Percentiles rank a stretch among this genome's conserved stretches.
These are phyloP conservation scores for Cettia cetti DNA, from an alignment of 2,113 vertebrate genomes.

Conservation along the genomic window DNA sequence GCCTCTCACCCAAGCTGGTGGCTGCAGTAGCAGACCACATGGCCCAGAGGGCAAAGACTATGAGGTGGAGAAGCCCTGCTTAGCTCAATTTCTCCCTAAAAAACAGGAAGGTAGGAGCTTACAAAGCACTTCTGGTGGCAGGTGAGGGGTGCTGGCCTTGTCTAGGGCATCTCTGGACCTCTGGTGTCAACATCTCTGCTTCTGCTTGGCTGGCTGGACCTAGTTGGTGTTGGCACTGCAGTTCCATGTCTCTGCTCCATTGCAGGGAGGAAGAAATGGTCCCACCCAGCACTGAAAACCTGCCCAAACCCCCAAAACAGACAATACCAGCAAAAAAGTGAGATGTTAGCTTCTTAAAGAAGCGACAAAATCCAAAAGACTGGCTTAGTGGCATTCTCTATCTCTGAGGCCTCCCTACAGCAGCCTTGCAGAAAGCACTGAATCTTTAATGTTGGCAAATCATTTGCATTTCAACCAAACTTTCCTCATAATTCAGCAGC, in stretches of 20 bases:
- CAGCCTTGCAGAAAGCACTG: background rate
- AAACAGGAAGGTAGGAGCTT: background rate
- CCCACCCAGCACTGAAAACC: background rate
- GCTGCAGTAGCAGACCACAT: background rate
- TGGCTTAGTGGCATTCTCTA: background rate
- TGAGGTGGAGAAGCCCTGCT: background rate
- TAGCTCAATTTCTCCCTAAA: background rate
- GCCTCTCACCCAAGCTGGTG: background rate
- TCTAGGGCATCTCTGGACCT: background rate
- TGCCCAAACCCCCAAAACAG: background rate
- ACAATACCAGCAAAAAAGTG: background rate
- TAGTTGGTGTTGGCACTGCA: background rate
- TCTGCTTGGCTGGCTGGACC: background rate
- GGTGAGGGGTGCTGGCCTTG: background rate
- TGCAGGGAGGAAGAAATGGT: background rate
- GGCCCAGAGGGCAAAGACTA: background rate
- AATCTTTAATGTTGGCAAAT: background rate
- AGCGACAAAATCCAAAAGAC: background rate
- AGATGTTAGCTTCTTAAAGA: background rate
- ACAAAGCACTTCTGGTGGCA: background rate
- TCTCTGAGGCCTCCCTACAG: background rate
- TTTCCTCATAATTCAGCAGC: background rate
- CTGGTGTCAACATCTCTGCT: background rate
- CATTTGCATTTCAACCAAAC: constrained; percentile 18
- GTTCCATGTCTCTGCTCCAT: too few relatives aligned